Evolutionary conservation across 2,888 invertebrate species (phyloP).

Genomic region (Aphodius granarius): DNA sequence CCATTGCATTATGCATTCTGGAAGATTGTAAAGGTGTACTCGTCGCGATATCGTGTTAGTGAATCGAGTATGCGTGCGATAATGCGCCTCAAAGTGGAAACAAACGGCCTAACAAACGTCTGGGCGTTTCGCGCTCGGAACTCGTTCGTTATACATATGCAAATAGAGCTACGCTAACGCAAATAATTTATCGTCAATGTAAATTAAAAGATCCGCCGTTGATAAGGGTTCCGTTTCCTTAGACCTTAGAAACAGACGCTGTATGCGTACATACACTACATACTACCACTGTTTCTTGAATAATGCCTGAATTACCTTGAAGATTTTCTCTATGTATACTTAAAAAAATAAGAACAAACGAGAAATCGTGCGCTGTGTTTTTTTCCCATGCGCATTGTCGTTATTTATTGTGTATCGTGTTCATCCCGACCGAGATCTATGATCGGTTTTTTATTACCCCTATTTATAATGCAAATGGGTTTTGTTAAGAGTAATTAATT

Average conservation of each 20-base stretch:
- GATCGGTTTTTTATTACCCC: background rate
- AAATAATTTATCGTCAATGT: conserved; percentile 11
- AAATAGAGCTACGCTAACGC: conserved; percentile 5
- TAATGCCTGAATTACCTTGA: background rate
- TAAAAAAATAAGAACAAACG: background rate
- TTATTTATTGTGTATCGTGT: background rate
- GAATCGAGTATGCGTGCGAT: background rate
- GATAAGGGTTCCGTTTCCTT: background rate
- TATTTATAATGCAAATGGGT: background rate
- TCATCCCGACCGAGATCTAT: background rate
- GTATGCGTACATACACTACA: too few relatives aligned
- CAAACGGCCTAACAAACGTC: background rate
- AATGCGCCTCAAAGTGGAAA: background rate
- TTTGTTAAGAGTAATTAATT: background rate
- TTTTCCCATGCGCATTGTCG: background rate
- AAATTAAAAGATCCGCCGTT: conserved; percentile 3
- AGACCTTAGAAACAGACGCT: background rate
- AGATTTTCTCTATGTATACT: conserved; percentile 1
- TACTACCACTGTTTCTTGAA: background rate
- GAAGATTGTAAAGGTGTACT: background rate
- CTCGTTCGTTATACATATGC: conserved; percentile 5
- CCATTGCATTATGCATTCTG: background rate
- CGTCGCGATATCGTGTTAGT: background rate
- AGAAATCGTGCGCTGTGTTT: background rate
- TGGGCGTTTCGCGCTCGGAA: background rate